phyloP scores from a whole-genome alignment of 2,797 vertebrate species.

The Melanotaenia parkinsoni region DNA sequence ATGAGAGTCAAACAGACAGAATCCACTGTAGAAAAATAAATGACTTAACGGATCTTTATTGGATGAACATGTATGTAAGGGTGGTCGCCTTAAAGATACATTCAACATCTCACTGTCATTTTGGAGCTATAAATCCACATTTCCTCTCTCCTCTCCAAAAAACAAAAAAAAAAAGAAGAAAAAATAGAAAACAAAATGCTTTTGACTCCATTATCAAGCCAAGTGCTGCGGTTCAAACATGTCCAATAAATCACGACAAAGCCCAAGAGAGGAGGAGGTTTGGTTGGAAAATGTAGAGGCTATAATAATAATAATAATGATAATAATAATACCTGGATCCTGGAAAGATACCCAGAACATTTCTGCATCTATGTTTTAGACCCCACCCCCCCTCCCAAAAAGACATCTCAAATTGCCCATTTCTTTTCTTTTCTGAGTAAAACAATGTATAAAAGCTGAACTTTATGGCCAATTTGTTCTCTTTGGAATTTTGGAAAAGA shows the following conservation, averaged over 20 bases:
- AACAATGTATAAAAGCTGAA: conserved; percentile 72
- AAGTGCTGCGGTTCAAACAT: conserved; percentile 83
- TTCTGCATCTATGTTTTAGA: conserved; percentile 56
- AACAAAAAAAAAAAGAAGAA: conserved; percentile 37
- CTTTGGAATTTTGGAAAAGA: conserved; percentile 85
- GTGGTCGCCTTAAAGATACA: conserved; percentile 83
- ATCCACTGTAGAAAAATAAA: conserved; percentile 59
- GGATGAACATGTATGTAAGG: conserved; percentile 85
- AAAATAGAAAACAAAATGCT: conserved; percentile 40
- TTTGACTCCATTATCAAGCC: conserved; percentile 80
- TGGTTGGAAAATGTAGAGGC: conserved; percentile 56
- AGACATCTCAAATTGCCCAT: conserved; percentile 63
- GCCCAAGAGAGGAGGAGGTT: conserved; percentile 67
- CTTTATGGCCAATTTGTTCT: conserved; percentile 79
- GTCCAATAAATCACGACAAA: conserved; percentile 69
- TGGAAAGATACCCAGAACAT: conserved; percentile 51
- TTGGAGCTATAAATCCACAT: conserved; percentile 76
- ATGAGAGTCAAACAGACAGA: conserved; percentile 63
- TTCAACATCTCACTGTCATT: conserved; percentile 85
- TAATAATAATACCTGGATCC: conserved; percentile 41
- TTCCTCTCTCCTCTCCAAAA: conserved; percentile 54
- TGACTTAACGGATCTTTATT: conserved; percentile 87
- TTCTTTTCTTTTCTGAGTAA: conserved; percentile 41
- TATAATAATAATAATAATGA: conserved; percentile 39
- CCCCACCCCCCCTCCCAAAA: conserved; percentile 27